A percentile compares a stretch with the other conserved stretches of the same genome.
Conservation (phyloP, 2,797 vertebrate genomes). For the Chaunax sp. region DNA sequence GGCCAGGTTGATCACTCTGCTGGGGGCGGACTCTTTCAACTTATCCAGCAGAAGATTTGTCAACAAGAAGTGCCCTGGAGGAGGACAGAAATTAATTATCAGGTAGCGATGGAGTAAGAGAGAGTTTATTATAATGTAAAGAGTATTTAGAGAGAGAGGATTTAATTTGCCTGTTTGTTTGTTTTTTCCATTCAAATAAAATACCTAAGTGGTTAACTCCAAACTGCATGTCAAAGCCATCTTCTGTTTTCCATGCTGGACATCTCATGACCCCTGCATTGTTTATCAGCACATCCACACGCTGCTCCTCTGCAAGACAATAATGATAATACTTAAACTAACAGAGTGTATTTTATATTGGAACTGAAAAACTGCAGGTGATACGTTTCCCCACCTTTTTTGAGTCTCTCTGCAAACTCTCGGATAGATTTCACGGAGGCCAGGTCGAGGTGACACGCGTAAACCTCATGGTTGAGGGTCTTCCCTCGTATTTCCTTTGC, state of each 20-base stretch:
- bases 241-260: constrained; percentile 87
- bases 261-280: constrained; percentile 92
- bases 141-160: not conserved
- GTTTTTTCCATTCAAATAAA: not conserved
- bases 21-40: constrained; percentile 86
- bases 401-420: constrained; percentile 83
- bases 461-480: constrained; percentile 85
- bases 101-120: constrained; percentile 12
- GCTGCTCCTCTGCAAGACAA: constrained; percentile 80
- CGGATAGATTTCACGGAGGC: constrained; percentile 86
- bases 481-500: constrained; percentile 86
- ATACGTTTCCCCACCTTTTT: constrained; percentile 68
- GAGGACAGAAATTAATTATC: constrained; percentile 17
- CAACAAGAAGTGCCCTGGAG: constrained; percentile 89
- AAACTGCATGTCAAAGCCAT: constrained; percentile 91
- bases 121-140: not conserved
- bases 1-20: constrained; percentile 88
- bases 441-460: constrained; percentile 83
- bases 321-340: not conserved
- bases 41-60: constrained; percentile 89
- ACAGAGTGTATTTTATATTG: not conserved
- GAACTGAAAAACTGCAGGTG: not conserved
- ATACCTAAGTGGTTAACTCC: constrained; percentile 90
- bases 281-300: constrained; percentile 87
- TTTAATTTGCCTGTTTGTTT: too few relatives aligned